phyloP scores from a whole-genome alignment of 2,888 invertebrate genomes.

The Idaea aversata region DNA sequence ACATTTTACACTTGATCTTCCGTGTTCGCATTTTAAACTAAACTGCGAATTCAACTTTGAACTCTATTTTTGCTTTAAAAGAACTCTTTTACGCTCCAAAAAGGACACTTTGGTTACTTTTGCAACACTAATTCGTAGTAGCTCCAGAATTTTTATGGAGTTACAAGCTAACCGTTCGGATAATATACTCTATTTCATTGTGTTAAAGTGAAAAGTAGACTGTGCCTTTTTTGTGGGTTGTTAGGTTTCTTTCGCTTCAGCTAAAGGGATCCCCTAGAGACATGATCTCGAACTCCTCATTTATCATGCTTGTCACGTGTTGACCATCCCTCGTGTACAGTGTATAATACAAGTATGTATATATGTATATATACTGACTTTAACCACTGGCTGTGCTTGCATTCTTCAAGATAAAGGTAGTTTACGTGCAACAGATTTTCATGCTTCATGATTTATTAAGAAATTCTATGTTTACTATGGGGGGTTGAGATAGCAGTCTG shows the following conservation, averaged over 20 bases:
- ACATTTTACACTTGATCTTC: constrained; percentile 58
- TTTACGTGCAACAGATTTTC: background rate
- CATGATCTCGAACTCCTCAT: constrained; percentile 75
- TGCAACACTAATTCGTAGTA: constrained; percentile 66
- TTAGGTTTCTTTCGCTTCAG: constrained; percentile 58
- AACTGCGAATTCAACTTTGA: constrained; percentile 36
- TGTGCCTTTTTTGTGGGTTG: constrained; percentile 35
- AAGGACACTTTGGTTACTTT: constrained; percentile 55
- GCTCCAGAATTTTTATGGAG: constrained; percentile 61
- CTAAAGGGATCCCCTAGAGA: constrained; percentile 71
- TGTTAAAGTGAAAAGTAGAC: constrained; percentile 40
- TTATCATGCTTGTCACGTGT: constrained; percentile 79
- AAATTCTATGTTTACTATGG: background rate
- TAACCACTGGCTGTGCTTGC: constrained; percentile 38
- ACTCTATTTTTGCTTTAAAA: constrained; percentile 36
- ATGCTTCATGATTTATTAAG: background rate
- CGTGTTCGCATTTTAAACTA: constrained; percentile 36
- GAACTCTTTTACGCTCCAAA: constrained; percentile 37
- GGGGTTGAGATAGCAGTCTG: background rate
- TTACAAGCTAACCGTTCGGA: constrained; percentile 37
- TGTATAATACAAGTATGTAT: constrained; percentile 56
- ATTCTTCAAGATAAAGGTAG: constrained; percentile 41
- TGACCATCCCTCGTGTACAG: constrained; percentile 76
- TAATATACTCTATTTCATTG: constrained; percentile 34
- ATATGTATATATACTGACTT: constrained; percentile 43